Conservation (phyloP, 2,797 vertebrate species). For the Peromyscus attwateri region DNA sequence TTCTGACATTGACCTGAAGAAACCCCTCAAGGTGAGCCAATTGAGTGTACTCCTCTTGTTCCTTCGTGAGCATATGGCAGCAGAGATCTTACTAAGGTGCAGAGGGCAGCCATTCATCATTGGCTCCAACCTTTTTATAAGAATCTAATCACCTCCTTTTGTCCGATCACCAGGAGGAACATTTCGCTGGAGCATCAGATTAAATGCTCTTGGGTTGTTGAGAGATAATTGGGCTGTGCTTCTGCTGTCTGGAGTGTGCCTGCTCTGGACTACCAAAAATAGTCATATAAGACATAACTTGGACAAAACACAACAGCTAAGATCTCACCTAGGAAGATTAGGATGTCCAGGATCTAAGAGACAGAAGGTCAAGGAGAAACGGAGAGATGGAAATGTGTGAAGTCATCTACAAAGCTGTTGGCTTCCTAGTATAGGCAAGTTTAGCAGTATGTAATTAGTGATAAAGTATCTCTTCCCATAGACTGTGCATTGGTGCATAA, state of each 20-base stretch:
- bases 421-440: not conserved
- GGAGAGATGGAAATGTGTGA: not conserved
- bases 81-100: not conserved
- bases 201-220: constrained; percentile 36
- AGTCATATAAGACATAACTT: not conserved
- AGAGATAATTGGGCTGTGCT: not conserved
- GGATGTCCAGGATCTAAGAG: constrained; percentile 32
- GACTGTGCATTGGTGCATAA: not conserved
- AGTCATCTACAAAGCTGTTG: not conserved
- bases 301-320: not conserved
- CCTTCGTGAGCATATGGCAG: not conserved
- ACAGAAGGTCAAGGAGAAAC: not conserved
- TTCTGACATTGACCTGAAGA: constrained; percentile 98
- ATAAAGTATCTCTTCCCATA: not conserved
- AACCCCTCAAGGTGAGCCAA: constrained; percentile 95
- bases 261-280: not conserved
- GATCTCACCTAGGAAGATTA: constrained; percentile 2
- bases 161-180: not conserved
- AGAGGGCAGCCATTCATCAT: not conserved
- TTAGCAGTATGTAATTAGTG: not conserved
- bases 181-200: not conserved
- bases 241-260: not conserved
- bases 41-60: not conserved
- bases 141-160: constrained; percentile 39
- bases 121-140: constrained; percentile 41